Conservation (phyloP, 2,113 vertebrate species). For the Platanista minor region DNA sequence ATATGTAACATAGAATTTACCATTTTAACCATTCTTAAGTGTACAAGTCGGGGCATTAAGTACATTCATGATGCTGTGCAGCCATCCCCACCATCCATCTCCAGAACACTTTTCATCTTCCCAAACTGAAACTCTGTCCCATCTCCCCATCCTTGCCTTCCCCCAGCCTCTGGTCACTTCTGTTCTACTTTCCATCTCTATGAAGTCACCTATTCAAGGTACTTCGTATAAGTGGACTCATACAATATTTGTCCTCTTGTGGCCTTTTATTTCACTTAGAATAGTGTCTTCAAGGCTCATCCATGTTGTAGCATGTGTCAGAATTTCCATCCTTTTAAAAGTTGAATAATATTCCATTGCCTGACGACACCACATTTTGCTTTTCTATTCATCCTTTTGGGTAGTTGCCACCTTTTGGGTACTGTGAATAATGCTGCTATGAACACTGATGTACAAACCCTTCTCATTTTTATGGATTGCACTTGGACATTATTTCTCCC, state of each 20-base stretch:
- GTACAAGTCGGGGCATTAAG: neutral
- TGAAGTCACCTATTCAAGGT: neutral
- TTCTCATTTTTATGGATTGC: neutral
- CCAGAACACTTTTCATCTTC: neutral
- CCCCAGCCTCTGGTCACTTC: no score
- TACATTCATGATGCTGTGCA: no score
- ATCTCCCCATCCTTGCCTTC: no score
- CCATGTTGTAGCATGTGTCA: accelerated
- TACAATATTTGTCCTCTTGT: neutral
- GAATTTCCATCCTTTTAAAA: neutral
- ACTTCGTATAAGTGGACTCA: no score
- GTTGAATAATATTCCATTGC: no score
- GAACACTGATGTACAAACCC: neutral
- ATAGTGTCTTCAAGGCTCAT: neutral
- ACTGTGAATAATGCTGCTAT: neutral
- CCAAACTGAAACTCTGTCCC: neutral
- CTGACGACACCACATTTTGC: neutral
- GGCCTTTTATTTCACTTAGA: neutral
- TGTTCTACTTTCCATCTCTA: neutral
- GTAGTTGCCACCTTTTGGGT: neutral
- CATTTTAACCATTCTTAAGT: neutral
- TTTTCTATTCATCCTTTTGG: neutral
- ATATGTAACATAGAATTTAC: neutral
- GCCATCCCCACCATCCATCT: neutral
- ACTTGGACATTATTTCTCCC: neutral